phyloP scores from a whole-genome alignment of 1,140 invertebrate species.

The Lasaia peninsularis region DNA sequence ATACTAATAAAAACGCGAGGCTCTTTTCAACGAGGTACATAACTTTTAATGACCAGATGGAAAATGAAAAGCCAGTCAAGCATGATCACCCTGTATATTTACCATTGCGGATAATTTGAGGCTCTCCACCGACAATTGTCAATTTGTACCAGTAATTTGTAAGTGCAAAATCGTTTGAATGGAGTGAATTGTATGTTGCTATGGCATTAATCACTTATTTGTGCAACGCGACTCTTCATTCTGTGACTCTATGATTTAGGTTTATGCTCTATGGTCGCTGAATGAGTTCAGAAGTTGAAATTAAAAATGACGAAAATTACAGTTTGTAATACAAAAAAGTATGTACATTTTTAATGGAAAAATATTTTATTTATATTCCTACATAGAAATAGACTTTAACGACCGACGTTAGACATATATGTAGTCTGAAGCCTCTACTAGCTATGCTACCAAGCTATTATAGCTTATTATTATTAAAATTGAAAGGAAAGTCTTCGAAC shows the following conservation, averaged over 20 bases:
- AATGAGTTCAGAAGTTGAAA: background rate
- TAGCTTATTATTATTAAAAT: too few relatives aligned
- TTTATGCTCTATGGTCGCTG: background rate
- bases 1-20: background rate
- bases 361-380: too few relatives aligned
- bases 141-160: slow-evolving; percentile 6
- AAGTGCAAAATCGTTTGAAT: slow-evolving; percentile 1
- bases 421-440: too few relatives aligned
- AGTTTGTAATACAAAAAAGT: too few relatives aligned
- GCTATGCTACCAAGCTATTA: too few relatives aligned
- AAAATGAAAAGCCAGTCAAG: slow-evolving; percentile 23
- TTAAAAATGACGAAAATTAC: too few relatives aligned
- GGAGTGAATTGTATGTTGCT: background rate
- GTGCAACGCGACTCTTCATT: background rate
- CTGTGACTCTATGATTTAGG: background rate
- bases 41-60: slow-evolving; percentile 13
- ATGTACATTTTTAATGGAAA: too few relatives aligned
- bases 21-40: background rate
- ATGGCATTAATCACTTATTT: background rate
- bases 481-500: too few relatives aligned
- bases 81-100: slow-evolving; percentile 11
- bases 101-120: background rate
- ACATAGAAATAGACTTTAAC: too few relatives aligned
- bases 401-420: too few relatives aligned
- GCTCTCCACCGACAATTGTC: background rate